Conservation (phyloP, 2,888 invertebrate genomes). For the Drosophila mercatorum region DNA sequence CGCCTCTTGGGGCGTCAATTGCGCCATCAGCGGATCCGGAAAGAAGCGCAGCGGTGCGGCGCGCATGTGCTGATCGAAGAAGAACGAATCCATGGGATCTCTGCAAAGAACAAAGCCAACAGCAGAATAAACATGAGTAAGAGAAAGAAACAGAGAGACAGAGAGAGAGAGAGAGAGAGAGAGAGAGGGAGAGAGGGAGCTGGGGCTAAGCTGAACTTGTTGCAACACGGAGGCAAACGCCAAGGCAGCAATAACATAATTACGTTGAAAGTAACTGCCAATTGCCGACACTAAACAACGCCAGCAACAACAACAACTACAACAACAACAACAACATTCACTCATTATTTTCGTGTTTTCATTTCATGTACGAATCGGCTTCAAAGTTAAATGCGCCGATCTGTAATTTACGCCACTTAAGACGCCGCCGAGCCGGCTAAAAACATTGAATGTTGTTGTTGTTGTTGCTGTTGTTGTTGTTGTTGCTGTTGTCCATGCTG, state of each 20-base stretch:
- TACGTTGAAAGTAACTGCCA: conserved; percentile 74
- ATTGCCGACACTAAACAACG: conserved; percentile 72
- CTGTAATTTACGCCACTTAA: conserved; percentile 85
- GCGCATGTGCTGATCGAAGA: conserved; percentile 84
- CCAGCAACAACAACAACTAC: conserved; percentile 62
- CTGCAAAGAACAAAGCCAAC: conserved; percentile 54
- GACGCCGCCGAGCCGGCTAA: conserved; percentile 82
- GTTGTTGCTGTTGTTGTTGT: conserved; percentile 31
- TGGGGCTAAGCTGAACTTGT: conserved; percentile 34
- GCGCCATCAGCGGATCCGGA: conserved; percentile 84
- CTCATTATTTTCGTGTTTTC: conserved; percentile 84
- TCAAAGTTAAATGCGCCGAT: conserved; percentile 85
- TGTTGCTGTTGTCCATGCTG: conserved; percentile 42
- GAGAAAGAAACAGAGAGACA: conserved; percentile 2
- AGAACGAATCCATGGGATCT: conserved; percentile 85
- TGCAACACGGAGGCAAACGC: conserved; percentile 52
- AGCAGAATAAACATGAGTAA: neutral
- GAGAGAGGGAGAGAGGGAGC: neutral
- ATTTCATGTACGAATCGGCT: conserved; percentile 84
- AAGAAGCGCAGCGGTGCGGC: conserved; percentile 84
- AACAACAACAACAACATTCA: conserved; percentile 73
- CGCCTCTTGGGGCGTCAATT: conserved; percentile 84
- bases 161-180: neutral
- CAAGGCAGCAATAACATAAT: conserved; percentile 71
- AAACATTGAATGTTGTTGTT: conserved; percentile 59